Evolutionary conservation across 1,140 invertebrate genomes (phyloP), one percentile per base, ranked within the genome.

Genomic region (Euura lappo): DNA sequence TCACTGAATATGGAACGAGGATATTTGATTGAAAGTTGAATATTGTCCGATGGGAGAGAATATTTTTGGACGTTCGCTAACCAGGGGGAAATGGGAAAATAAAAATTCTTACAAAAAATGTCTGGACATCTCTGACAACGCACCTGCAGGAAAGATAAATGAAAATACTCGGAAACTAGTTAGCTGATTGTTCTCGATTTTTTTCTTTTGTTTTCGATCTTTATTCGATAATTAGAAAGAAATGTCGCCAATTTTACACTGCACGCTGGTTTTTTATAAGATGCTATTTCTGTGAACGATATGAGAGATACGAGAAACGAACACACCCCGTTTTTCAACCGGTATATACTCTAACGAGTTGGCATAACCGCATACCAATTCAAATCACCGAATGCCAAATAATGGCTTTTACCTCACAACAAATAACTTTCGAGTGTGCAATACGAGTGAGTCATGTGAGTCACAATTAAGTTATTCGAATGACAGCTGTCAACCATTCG

Each of bases 61-160:
- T 45, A 45, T 8, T n/a, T 6, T 71, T 1, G n/a, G 28, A 28
- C 45, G 44, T 6, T 44, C 44, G 65, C 42, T n/a, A n/a, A 46
- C 44, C 45, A 73, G 42, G 13, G 13, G 74, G 73, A 69, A 74
- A 75, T 70, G 13, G 68, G 78, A 75, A 71, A 44, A 65, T 71
- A 79, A 74, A 76, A 28, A 46, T 47, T 77, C 82, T 83, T 82
- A 83, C 81, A 82, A 83, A 83, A 81, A 82, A 80, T 80, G 76
- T 79, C 79, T 82, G 79, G 82, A 83, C 82, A 83, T 83, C 51
- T 60, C 51, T 60, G 51, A 60, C 13, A 60, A 8, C 51, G 28
- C 28, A 28, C 28, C 28, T 28, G 28, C 28, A 28, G 28, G 28
- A 28, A 28, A 28, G 28, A 28, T n/a, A 11, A 60, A n/a, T 60